Evolutionary conservation across 53 echinoderm and acorn worm species (phyloP), one percentile per base, ranked within the genome.

Genomic region (Echinometra lucunter): DNA sequence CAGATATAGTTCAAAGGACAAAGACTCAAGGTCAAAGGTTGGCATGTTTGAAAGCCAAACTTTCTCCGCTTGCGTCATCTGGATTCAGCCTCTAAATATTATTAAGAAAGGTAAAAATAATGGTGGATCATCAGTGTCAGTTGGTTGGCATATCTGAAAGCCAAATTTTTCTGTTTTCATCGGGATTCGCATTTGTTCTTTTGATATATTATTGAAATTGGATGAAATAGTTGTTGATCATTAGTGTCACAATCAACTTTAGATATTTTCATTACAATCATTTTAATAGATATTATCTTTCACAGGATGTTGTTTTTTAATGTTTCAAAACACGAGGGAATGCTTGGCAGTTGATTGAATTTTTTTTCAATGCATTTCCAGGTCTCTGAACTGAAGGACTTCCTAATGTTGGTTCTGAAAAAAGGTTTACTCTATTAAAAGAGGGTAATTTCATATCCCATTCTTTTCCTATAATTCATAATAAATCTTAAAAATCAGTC

Each of bases 1-100:
- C 85, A 85, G 47, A 45, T 85, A 85, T 49, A 85, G 85, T 85
- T 85, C 85, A 85, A 15, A 85, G 85, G 85, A 45, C 78, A 21
- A 85, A 1, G 28, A 6, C 85, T 49, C 49, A 49, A 85, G 85
- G 85, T 85, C 85, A 30, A 47, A 85, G 85, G 85, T 85, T 49
- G 85, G 19, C 28, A 85, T 45, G 27, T 85, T 85, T 45, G 19
- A 45, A 85, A 85, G 49, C 49, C 45, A 85, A 85, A n/a, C 37
- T 85, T 85, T 85, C 85, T 85, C 49, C 28, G n/a, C 49, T 85
- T 53, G 11, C 49, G 37, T 45, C 85, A 85, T 25, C 85, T 85
- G 15, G 17, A 28, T 85, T 25, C 49, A 49, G 23, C 28, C 13
- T 30, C 19, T 45, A n/a, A 85, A 47, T 47, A 27, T 85, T 85